Percentiles rank a stretch among this genome's conserved stretches.
These are phyloP conservation scores for Irena cyanogastra DNA, from an alignment of 2,113 vertebrate species.

Conservation along the genomic window DNA sequence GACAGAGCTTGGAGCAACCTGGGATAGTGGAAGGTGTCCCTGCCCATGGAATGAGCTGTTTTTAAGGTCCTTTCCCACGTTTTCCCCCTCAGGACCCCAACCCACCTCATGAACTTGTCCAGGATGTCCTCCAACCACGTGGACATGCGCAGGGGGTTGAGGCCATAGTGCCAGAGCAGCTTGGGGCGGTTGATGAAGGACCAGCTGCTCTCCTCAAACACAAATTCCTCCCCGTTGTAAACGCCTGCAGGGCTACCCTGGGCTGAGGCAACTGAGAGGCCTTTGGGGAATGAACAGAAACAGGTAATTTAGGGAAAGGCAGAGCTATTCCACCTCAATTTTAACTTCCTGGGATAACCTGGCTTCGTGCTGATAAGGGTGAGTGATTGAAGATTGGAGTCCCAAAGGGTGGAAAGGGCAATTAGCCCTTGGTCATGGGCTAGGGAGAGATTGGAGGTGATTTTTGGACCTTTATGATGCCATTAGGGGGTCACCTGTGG, in stretches of 20 bases:
- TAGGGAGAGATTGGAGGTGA: not conserved
- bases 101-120: conserved; percentile 95
- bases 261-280: conserved; percentile 58
- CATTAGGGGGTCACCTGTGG: not conserved
- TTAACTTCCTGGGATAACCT: not conserved
- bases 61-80: not conserved
- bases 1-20: rapidly evolving
- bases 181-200: conserved; percentile 83
- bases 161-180: conserved; percentile 86
- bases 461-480: not conserved
- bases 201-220: conserved; percentile 91
- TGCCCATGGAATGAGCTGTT: not conserved
- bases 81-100: too few species aligned
- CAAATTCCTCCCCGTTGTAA: conserved; percentile 86
- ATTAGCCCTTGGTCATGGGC: not conserved
- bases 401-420: rapidly evolving
- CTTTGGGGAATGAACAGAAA: conserved; percentile 45
- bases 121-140: conserved; percentile 91
- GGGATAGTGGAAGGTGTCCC: too few species aligned
- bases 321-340: not conserved
- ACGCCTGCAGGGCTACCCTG: conserved; percentile 72
- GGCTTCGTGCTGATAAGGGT: rapidly evolving
- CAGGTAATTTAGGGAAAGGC: not conserved
- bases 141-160: conserved; percentile 85
- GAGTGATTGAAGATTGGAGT: not conserved